Evolutionary conservation across 2,113 vertebrate species (phyloP).

Genomic region (Ascaphus truei): DNA sequence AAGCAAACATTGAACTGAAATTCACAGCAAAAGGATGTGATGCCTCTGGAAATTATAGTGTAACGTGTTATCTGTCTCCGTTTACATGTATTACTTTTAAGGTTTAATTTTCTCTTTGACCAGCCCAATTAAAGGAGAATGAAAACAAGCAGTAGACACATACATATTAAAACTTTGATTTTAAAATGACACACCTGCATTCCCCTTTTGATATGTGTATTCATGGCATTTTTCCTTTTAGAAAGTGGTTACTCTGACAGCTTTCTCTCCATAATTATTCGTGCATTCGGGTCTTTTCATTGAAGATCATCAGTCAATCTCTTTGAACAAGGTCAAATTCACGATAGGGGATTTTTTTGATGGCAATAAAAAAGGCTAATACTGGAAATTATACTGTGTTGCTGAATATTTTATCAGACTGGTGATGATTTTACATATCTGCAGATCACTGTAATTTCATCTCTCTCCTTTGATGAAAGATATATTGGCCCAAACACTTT

Average conservation of each 20-base stretch:
- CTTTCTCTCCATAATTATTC: constrained; percentile 62
- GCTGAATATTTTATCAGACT: not conserved
- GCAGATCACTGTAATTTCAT: constrained; percentile 24
- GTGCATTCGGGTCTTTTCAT: constrained; percentile 52
- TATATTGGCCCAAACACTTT: not conserved
- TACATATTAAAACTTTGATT: constrained; percentile 69
- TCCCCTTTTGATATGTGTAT: constrained; percentile 40
- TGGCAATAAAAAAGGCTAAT: constrained; percentile 3
- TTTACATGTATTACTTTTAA: constrained; percentile 53
- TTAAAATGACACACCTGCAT: constrained; percentile 51
- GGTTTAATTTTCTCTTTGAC: constrained; percentile 57
- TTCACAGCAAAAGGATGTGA: constrained; percentile 22
- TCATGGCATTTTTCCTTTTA: constrained; percentile 46
- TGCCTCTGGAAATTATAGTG: constrained; percentile 52
- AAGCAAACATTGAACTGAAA: constrained; percentile 12
- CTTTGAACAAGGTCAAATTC: constrained; percentile 58
- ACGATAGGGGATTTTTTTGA: constrained; percentile 10
- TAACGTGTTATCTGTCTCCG: constrained; percentile 41
- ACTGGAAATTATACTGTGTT: not conserved
- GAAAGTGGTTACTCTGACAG: constrained; percentile 47
- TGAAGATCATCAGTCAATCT: constrained; percentile 43
- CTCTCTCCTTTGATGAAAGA: not conserved
- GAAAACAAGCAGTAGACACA: constrained; percentile 53
- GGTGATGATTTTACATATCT: not conserved
- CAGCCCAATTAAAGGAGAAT: constrained; percentile 46